These are phyloP conservation scores for Synanthedon tipuliformis DNA, from an alignment of 2,888 invertebrate species.

Conservation along the genomic window DNA sequence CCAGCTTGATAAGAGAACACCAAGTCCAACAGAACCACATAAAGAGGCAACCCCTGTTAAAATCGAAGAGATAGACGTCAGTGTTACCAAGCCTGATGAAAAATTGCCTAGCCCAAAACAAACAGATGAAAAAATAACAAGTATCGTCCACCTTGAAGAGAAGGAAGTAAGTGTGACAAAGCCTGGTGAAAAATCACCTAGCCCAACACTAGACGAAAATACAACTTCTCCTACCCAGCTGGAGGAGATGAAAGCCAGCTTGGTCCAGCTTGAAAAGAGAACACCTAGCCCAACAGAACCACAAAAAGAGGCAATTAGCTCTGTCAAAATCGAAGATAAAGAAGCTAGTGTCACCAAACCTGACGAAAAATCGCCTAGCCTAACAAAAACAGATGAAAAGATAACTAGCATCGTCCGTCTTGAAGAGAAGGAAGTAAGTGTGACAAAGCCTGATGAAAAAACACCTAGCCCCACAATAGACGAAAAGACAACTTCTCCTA, in stretches of 20 bases:
- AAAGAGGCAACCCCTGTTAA: constrained; percentile 1
- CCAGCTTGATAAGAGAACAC: constrained; percentile 4
- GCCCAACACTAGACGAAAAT: neutral
- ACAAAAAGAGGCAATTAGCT: neutral
- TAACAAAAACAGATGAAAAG: neutral
- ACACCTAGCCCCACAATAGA: neutral
- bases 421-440: neutral
- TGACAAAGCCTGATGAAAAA: neutral
- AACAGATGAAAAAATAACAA: constrained; percentile 3
- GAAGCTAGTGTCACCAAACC: neutral
- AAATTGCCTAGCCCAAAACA: neutral
- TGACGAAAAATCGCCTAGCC: constrained; percentile 1
- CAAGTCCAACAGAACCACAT: constrained; percentile 1
- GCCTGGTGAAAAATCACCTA: constrained; percentile 5
- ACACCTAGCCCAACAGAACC: neutral
- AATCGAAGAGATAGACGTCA: neutral
- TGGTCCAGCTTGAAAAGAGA: too few species aligned
- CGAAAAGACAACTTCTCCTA: neutral
- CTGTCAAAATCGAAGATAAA: neutral
- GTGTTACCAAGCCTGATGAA: constrained; percentile 2
- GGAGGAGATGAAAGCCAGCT: neutral
- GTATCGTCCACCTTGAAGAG: neutral
- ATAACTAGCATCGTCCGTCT: neutral
- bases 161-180: neutral
- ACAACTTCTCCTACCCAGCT: too few species aligned